Conservation (phyloP, 2,888 invertebrate species). For the Torymus auratus region DNA sequence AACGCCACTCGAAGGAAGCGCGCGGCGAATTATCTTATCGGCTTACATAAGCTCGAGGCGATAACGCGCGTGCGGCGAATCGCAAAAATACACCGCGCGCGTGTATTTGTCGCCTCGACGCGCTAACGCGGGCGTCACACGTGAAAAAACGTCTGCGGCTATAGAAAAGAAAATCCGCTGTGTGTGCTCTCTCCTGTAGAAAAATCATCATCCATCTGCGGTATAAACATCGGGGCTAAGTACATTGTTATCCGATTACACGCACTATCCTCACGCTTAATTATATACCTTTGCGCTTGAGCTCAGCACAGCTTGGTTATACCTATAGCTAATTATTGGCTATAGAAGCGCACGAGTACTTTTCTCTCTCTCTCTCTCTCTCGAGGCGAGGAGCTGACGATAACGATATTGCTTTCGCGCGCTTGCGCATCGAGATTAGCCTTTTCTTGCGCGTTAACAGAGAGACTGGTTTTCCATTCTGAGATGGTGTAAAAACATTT, state of each 20-base stretch:
- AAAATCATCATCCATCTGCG: not conserved
- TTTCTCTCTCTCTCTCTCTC: conserved; percentile 3
- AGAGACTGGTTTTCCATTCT: conserved; percentile 24
- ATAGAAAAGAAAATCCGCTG: too few relatives aligned
- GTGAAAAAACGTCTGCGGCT: too few relatives aligned
- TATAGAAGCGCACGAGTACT: not conserved
- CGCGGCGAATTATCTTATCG: too few relatives aligned
- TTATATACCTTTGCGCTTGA: not conserved
- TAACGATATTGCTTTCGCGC: conserved; percentile 51
- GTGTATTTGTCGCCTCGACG: too few relatives aligned
- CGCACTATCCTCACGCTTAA: not conserved
- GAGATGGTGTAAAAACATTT: conserved; percentile 33
- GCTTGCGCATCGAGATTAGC: conserved; percentile 29
- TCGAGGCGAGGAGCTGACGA: not conserved
- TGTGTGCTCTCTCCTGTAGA: not conserved
- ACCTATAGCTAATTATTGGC: conserved; percentile 34
- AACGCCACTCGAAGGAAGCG: too few relatives aligned
- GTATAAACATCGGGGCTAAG: not conserved
- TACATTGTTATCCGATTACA: conserved; percentile 31
- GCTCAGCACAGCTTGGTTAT: too few relatives aligned
- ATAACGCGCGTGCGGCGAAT: too few relatives aligned
- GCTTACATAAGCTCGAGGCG: too few relatives aligned
- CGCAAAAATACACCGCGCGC: too few relatives aligned
- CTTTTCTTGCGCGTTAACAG: conserved; percentile 6
- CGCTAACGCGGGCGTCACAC: too few relatives aligned